Percentiles rank a stretch among this genome's conserved stretches.
Evolutionary conservation across 2,797 vertebrate genomes (phyloP).

Genomic region (Pangasius djambal): DNA sequence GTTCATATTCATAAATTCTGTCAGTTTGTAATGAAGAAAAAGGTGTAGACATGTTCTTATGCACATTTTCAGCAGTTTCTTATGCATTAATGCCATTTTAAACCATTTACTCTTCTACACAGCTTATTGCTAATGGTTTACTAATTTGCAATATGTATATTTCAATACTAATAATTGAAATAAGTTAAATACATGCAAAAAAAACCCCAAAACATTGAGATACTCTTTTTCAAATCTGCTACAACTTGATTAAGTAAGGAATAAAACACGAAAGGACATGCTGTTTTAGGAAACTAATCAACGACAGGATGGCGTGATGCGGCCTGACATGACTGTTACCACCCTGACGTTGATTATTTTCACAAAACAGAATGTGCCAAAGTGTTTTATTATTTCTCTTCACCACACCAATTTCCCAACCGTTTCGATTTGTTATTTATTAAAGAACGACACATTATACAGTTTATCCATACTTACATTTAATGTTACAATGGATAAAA

Average conservation of each 20-base stretch:
- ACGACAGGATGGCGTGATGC: not conserved
- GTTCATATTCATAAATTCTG: not conserved
- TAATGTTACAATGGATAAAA: not conserved
- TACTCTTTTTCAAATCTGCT: not conserved
- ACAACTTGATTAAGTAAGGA: not conserved
- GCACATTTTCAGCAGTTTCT: not conserved
- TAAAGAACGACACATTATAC: not conserved
- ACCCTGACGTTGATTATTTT: too few species aligned
- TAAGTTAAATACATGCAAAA: too few species aligned
- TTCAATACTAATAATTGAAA: not conserved
- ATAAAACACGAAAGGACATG: not conserved
- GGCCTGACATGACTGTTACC: too few species aligned
- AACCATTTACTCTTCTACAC: not conserved
- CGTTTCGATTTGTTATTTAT: not conserved
- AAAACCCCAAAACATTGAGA: not conserved
- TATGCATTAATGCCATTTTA: not conserved
- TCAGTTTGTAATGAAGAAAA: not conserved
- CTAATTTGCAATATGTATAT: not conserved
- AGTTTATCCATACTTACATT: not conserved
- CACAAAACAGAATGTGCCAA: not conserved
- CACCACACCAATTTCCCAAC: not conserved
- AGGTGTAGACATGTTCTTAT: not conserved
- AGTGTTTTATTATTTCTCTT: not conserved
- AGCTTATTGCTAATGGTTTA: not conserved
- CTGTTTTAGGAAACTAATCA: not conserved